Percentiles rank a stretch among this genome's conserved stretches.
Conservation (phyloP, 2,888 invertebrate genomes). For the Deroplatys truncata region DNA sequence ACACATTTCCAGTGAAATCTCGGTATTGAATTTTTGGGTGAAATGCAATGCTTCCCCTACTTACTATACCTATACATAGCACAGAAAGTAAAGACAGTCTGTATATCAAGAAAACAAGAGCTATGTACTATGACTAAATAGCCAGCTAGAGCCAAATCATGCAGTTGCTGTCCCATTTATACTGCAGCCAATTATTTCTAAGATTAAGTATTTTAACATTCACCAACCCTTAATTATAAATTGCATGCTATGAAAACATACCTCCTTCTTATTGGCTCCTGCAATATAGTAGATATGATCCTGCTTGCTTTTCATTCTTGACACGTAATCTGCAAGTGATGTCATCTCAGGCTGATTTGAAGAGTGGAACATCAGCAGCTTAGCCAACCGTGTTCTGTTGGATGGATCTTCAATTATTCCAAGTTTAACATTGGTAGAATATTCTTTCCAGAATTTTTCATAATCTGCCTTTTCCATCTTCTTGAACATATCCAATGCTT, state of each 20-base stretch:
- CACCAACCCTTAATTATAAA: no score
- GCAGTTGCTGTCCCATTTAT: no score
- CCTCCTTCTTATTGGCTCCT: constrained; percentile 65
- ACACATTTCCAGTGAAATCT: no score
- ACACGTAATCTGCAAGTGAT: constrained; percentile 82
- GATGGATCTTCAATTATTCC: constrained; percentile 97
- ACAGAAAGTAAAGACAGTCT: no score
- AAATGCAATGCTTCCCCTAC: no score
- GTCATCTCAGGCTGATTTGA: constrained; percentile 66
- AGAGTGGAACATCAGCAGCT: constrained; percentile 86
- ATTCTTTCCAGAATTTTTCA: constrained; percentile 97
- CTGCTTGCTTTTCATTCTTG: constrained; percentile 93
- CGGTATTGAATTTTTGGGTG: no score
- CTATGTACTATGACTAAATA: no score
- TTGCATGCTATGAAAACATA: not conserved
- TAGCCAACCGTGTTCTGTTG: constrained; percentile 92
- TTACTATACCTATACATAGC: no score
- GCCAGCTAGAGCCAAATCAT: no score
- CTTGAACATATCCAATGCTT: constrained; percentile 96
- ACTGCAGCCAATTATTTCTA: no score
- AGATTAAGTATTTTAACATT: no score
- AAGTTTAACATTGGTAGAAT: constrained; percentile 93
- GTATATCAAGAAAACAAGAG: no score
- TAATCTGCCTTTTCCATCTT: constrained; percentile 88
- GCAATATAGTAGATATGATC: constrained; percentile 96